These are phyloP conservation scores for Pollicipes pollicipes DNA, from an alignment of 1,140 invertebrate genomes.

Conservation along the genomic window DNA sequence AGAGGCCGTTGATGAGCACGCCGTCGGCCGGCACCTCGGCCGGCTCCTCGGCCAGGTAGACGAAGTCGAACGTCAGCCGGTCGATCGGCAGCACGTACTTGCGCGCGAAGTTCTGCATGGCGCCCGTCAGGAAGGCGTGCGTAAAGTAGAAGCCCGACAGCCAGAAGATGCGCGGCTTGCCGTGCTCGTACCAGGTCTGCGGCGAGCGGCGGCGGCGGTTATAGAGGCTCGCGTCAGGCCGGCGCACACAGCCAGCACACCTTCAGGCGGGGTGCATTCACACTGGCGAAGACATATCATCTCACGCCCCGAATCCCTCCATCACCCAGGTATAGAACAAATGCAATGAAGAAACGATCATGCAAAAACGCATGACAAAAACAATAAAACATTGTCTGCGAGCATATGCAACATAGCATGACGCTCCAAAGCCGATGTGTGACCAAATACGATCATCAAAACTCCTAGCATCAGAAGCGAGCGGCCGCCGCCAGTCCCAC, in stretches of 20 bases:
- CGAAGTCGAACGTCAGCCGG: conserved; percentile 41
- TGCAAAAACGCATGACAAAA: no score
- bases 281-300: no score
- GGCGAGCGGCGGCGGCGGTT: not conserved
- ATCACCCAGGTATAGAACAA: no score
- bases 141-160: conserved; percentile 90
- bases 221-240: conserved; percentile 33
- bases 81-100: conserved; percentile 71
- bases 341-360: no score
- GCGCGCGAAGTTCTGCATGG: conserved; percentile 82
- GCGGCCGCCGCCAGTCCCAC: no score
- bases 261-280: not conserved
- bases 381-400: no score
- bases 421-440: no score
- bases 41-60: conserved; percentile 12
- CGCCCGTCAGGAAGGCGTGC: conserved; percentile 86
- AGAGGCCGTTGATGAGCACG: conserved; percentile 32
- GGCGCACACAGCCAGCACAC: conserved; percentile 18
- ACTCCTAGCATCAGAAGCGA: no score
- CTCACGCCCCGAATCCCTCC: no score
- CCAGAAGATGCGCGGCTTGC: conserved; percentile 71
- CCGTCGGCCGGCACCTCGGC: conserved; percentile 26
- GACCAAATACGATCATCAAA: no score
- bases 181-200: conserved; percentile 28
- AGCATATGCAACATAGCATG: no score